phyloP scores from a whole-genome alignment of 2,888 invertebrate species.

The Drosophila setosimentum region DNA sequence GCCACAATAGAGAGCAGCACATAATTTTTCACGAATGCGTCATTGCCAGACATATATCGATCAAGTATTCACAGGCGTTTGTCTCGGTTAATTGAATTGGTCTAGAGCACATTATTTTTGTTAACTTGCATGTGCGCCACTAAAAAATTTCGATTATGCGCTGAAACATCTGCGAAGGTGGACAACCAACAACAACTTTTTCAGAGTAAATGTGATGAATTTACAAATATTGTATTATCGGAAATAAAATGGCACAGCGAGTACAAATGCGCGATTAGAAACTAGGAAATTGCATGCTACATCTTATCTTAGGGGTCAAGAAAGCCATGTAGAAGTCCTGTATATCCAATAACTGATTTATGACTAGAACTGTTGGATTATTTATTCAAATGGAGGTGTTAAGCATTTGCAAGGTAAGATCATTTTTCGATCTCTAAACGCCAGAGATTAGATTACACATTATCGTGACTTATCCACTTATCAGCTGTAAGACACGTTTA shows the following conservation, averaged over 20 bases:
- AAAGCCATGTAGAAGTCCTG: neutral
- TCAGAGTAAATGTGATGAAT: constrained; percentile 1
- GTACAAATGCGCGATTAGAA: neutral
- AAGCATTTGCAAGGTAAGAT: too few species aligned
- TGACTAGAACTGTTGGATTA: neutral
- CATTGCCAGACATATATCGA: constrained; percentile 36
- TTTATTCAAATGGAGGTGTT: neutral
- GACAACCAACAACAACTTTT: constrained; percentile 26
- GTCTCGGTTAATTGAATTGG: constrained; percentile 27
- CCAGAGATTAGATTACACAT: neutral
- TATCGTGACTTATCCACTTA: constrained; percentile 3
- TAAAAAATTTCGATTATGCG: constrained; percentile 61
- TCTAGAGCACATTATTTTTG: constrained; percentile 19
- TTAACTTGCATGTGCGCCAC: constrained; percentile 45
- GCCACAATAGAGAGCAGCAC: constrained; percentile 20
- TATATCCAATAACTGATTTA: neutral
- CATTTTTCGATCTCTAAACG: neutral
- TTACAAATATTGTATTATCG: neutral
- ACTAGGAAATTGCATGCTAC: neutral
- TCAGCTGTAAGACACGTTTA: constrained; percentile 2
- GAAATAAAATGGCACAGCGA: neutral
- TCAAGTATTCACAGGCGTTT: constrained; percentile 34
- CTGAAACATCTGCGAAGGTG: constrained; percentile 62
- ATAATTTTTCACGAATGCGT: constrained; percentile 46
- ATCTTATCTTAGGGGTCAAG: neutral